Base-by-base conservation (phyloP, 2,113 vertebrate species). In the Danionella cerebrum region DNA sequence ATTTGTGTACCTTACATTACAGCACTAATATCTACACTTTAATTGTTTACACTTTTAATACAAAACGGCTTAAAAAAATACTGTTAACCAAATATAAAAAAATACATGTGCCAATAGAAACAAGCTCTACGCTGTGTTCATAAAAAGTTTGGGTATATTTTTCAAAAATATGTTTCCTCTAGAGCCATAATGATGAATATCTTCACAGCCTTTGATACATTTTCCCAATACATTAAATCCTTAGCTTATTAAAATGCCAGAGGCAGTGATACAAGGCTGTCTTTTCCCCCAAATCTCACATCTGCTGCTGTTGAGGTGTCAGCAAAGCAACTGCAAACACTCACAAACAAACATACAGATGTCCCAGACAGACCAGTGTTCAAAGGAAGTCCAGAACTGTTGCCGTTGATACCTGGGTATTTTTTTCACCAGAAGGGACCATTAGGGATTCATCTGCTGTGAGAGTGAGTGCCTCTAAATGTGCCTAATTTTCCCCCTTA, bases 401-500 rank as follows among this genome's bases (percentile, higher is more conserved):
- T 29, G 48, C 45, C 6, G 16, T 44, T 35, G 13, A 35, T 48
- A 24, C 44, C 44, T 22, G 44, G 59, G 21, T 36, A 63, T 33
- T 64, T 48, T 63, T 48, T 33, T 33, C 19, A 48, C 31, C 18
- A n/a, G 22, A 48, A 64, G 59, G 29, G 29, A 9, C 31, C 44
- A 63, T 63, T 63, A 63, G 44, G 42, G 27, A 48, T 19, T 9
- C n/a, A 29, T 36, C 18, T 24, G 59, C 33, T 69, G 7, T 69
- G 24, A 50, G 35, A 36, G 27, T 21, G 57, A 42, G 58, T 53
- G 3, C 35, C 39, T 41, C 8, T 48, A 50, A 65, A 38, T 71
- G 44, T 58, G 41, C 47, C 16, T 67, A 39, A 14, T 55, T 58
- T 57, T 64, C 51, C 14, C 33, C 57, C 14, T 64, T 51, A 57